Percentiles rank a stretch among this genome's conserved stretches.
phyloP scores from a whole-genome alignment of 2,888 invertebrate species.

The Osedax fenrisi region DNA sequence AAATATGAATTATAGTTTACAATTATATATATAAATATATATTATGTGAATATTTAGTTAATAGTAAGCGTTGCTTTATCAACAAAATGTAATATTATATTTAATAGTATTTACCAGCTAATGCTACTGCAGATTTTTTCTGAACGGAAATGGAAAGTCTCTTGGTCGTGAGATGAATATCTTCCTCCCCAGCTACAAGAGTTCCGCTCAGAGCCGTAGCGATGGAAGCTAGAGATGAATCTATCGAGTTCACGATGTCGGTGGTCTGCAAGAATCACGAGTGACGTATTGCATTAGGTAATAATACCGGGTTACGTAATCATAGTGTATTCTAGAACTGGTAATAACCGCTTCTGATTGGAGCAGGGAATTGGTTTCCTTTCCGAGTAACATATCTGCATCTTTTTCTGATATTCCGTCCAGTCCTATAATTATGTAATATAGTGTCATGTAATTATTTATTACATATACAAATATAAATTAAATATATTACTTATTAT shows the following conservation, averaged over 20 bases:
- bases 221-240: neutral
- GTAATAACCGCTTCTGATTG: conserved; percentile 21
- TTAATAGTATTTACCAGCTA: conserved; percentile 30
- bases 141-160: conserved; percentile 13
- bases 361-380: conserved; percentile 30
- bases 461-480: neutral
- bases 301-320: too few species aligned
- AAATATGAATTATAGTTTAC: too few species aligned
- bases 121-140: conserved; percentile 22
- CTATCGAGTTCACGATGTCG: conserved; percentile 15
- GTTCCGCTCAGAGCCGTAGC: conserved; percentile 21
- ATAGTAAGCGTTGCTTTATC: too few species aligned
- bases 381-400: conserved; percentile 17
- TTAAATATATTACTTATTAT: neutral
- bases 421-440: conserved; percentile 15
- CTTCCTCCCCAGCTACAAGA: conserved; percentile 28
- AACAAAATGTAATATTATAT: too few species aligned
- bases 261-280: conserved; percentile 19
- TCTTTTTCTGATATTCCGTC: conserved; percentile 9
- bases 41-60: too few species aligned
- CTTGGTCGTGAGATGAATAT: conserved; percentile 19
- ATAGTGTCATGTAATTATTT: too few species aligned
- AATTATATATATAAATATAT: too few species aligned
- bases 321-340: too few species aligned
- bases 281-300: neutral